These are phyloP conservation scores for Parus major DNA, from an alignment of 2,113 vertebrate species.

Conservation along the genomic window DNA sequence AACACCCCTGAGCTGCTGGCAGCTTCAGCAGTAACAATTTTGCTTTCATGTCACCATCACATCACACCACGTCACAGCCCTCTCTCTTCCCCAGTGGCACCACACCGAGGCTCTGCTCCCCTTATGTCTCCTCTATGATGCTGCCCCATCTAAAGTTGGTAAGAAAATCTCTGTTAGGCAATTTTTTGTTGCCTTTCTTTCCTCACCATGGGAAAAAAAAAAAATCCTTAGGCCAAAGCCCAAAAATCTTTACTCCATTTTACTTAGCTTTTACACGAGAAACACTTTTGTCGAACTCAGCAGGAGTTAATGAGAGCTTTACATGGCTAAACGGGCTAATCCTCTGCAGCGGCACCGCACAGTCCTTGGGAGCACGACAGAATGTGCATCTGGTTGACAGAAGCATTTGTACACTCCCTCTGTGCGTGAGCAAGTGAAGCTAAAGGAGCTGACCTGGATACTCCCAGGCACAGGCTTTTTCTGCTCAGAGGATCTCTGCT, in stretches of 20 bases:
- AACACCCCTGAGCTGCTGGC: not conserved
- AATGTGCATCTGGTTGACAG: constrained; percentile 48
- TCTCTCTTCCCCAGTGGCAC: not conserved
- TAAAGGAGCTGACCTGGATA: constrained; percentile 60
- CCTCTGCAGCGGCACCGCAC: constrained; percentile 18
- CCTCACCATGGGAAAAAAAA: accelerated
- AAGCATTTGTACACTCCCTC: constrained; percentile 8
- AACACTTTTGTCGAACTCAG: constrained; percentile 21
- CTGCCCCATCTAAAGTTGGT: not conserved
- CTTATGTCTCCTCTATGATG: not conserved
- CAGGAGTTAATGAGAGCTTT: constrained; percentile 55
- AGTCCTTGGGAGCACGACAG: constrained; percentile 19
- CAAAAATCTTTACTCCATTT: constrained; percentile 10
- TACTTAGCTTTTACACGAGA: not conserved
- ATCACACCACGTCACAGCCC: accelerated
- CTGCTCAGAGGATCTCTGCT: constrained; percentile 11
- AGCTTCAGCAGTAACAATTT: not conserved
- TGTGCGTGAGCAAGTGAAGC: constrained; percentile 5
- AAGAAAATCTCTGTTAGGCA: not conserved
- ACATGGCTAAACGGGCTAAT: constrained; percentile 15
- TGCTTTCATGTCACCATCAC: not conserved
- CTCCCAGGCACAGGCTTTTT: constrained; percentile 21
- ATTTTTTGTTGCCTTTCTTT: not conserved
- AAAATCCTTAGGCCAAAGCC: not conserved
- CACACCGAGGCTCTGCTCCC: not conserved